Evolutionary conservation across 2,113 vertebrate species (phyloP).

Genomic region (Pelodiscus sinensis): DNA sequence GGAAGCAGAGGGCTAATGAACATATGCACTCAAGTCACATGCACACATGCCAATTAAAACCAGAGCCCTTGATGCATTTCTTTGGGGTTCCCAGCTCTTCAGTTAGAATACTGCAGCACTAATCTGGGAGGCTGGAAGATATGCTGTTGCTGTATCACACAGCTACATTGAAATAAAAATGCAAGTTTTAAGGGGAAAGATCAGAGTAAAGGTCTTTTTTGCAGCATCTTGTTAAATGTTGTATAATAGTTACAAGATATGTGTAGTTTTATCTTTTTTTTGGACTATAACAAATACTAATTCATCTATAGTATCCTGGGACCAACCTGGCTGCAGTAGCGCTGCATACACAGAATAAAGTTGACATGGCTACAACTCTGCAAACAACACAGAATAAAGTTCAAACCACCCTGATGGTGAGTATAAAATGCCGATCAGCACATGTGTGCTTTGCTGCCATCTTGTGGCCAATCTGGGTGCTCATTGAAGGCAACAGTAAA

Average conservation of each 20-base stretch:
- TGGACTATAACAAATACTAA: background rate
- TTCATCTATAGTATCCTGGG: background rate
- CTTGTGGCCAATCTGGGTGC: conserved; percentile 21
- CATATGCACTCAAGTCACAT: background rate
- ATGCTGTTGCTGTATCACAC: background rate
- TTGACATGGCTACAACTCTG: background rate
- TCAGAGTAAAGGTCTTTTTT: background rate
- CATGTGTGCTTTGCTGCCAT: conserved; percentile 52
- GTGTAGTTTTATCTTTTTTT: background rate
- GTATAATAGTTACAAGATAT: background rate
- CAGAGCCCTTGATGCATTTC: background rate
- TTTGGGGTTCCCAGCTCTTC: background rate
- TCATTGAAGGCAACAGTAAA: background rate
- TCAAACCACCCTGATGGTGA: rapidly evolving
- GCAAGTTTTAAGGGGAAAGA: background rate
- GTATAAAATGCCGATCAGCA: rapidly evolving
- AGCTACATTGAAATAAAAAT: background rate
- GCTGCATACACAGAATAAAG: background rate
- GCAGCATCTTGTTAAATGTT: background rate
- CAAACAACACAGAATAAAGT: background rate
- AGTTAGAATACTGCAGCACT: background rate
- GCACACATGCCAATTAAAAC: background rate
- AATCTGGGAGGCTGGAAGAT: background rate
- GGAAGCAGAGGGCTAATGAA: background rate
- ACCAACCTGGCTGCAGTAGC: background rate